Percentiles rank a stretch among this genome's conserved stretches.
These are phyloP conservation scores for Clistopyga incitator DNA, from an alignment of 2,888 invertebrate species.

Conservation along the genomic window DNA sequence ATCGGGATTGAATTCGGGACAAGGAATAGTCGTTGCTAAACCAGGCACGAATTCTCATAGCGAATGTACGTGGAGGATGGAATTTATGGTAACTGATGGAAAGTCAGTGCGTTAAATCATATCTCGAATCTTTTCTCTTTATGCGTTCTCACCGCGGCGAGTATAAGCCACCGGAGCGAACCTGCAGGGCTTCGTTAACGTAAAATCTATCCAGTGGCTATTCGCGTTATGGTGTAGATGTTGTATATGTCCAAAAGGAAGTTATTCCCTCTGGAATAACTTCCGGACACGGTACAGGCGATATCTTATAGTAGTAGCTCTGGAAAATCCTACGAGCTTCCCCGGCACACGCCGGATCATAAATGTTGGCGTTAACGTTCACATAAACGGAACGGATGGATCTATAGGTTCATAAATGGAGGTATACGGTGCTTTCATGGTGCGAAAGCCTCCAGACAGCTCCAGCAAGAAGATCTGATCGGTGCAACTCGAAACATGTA, in stretches of 20 bases:
- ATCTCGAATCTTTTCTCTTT: not conserved
- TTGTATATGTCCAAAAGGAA: conserved; percentile 23
- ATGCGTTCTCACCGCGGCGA: not conserved
- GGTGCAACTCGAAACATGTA: conserved; percentile 1
- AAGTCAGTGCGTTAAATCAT: conserved; percentile 41
- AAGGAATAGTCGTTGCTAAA: conserved; percentile 16
- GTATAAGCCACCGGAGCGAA: conserved; percentile 3
- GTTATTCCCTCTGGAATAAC: conserved; percentile 53
- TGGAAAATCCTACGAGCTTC: conserved; percentile 40
- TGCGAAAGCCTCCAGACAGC: conserved; percentile 14
- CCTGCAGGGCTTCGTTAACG: conserved; percentile 32
- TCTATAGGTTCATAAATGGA: conserved; percentile 65
- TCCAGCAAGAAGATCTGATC: conserved; percentile 25
- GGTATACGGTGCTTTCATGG: conserved; percentile 40
- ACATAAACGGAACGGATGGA: conserved; percentile 63
- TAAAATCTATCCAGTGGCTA: conserved; percentile 37
- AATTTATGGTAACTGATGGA: conserved; percentile 35
- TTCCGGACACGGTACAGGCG: not conserved
- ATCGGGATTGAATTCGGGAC: not conserved
- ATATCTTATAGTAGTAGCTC: not conserved
- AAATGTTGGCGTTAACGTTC: conserved; percentile 67
- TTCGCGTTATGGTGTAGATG: conserved; percentile 2
- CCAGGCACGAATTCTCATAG: not conserved
- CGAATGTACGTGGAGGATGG: conserved; percentile 11
- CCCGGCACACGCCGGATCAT: conserved; percentile 57